Percentiles rank a stretch among this genome's conserved stretches.
These are phyloP conservation scores for Trachelus troglodyta DNA, from an alignment of 2,888 invertebrate genomes.

Conservation along the genomic window DNA sequence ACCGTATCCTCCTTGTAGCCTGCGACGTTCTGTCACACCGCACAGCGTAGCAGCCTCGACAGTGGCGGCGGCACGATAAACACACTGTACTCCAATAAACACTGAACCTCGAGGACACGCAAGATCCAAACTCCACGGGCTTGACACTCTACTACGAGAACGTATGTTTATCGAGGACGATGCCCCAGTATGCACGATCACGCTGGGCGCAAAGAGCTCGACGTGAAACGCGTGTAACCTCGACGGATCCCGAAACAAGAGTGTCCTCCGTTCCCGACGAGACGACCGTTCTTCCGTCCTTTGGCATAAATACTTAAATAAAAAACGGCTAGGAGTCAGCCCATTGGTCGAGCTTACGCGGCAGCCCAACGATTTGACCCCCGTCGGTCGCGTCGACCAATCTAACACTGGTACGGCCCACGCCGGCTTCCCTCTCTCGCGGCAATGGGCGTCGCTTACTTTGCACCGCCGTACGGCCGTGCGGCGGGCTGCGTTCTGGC, in stretches of 20 bases:
- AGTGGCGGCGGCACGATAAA: slow-evolving; percentile 24
- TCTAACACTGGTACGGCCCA: slow-evolving; percentile 48
- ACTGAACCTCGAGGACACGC: not conserved
- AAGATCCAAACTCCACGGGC: not conserved
- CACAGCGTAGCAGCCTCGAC: slow-evolving; percentile 25
- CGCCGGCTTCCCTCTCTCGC: slow-evolving; percentile 40
- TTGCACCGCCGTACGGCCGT: not conserved
- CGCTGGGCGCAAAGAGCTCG: slow-evolving; percentile 17
- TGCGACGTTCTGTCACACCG: slow-evolving; percentile 56
- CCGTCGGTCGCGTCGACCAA: slow-evolving; percentile 42
- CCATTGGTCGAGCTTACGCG: slow-evolving; percentile 43
- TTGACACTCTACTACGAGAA: not conserved
- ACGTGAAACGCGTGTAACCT: slow-evolving; percentile 54
- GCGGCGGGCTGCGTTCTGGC: slow-evolving; percentile 5
- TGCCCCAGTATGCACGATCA: slow-evolving; percentile 15
- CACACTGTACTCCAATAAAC: slow-evolving; percentile 25
- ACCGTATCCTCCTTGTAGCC: slow-evolving; percentile 45
- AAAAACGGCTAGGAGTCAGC: slow-evolving; percentile 41
- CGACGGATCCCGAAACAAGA: slow-evolving; percentile 61
- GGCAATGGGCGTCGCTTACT: slow-evolving; percentile 41
- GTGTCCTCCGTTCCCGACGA: slow-evolving; percentile 53
- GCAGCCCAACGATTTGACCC: slow-evolving; percentile 45
- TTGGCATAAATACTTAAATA: slow-evolving; percentile 38
- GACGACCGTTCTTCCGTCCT: slow-evolving; percentile 35
- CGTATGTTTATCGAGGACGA: not conserved